Conservation (phyloP, 2,888 invertebrate species). For the Atethmia centrago region DNA sequence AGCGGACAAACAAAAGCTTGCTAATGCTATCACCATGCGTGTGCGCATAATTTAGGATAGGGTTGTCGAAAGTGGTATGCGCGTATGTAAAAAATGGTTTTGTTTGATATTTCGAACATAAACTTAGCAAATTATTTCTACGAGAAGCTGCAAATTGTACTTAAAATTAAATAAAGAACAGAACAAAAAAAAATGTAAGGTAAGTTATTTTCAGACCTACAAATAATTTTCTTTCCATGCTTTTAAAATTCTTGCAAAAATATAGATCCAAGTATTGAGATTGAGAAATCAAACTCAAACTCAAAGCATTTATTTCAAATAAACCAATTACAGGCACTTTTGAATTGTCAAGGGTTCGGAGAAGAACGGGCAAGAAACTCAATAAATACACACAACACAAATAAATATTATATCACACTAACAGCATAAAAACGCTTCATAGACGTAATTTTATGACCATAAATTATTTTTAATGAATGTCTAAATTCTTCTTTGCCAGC, state of each 20-base stretch:
- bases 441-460: neutral
- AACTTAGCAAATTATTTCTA: neutral
- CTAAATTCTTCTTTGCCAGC: slow-evolving; percentile 51
- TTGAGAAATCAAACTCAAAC: too few relatives aligned
- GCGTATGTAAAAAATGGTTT: neutral
- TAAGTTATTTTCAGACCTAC: neutral
- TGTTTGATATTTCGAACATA: neutral
- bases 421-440: neutral
- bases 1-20: slow-evolving; percentile 49
- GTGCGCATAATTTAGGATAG: slow-evolving; percentile 49
- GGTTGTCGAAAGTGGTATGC: slow-evolving; percentile 25
- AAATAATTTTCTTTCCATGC: neutral
- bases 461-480: neutral
- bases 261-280: neutral
- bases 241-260: neutral
- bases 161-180: neutral
- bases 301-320: too few relatives aligned
- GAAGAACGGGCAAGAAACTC: too few relatives aligned
- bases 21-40: slow-evolving; percentile 45
- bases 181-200: neutral
- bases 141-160: neutral
- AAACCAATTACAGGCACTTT: too few relatives aligned
- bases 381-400: too few relatives aligned
- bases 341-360: too few relatives aligned
- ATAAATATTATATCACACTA: neutral